A percentile compares a stretch with the other conserved stretches of the same genome.
Evolutionary conservation across 1,140 invertebrate genomes (phyloP).

Genomic region (Watersipora subatra): DNA sequence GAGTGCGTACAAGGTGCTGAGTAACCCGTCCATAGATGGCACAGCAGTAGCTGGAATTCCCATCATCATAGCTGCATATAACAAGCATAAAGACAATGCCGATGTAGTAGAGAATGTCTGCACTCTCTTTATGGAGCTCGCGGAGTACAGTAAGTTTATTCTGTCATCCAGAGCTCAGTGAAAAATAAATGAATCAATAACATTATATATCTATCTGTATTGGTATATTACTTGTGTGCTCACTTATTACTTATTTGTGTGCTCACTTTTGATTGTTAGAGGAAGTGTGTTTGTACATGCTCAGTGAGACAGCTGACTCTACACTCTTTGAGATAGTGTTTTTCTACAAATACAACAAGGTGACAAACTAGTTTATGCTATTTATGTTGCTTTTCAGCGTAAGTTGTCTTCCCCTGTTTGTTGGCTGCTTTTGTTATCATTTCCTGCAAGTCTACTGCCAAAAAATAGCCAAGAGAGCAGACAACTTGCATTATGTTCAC

Average conservation of each 20-base stretch:
- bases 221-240: neutral
- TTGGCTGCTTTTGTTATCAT: too few species aligned
- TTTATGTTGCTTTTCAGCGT: too few species aligned
- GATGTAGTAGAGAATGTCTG: constrained; percentile 34
- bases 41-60: constrained; percentile 24
- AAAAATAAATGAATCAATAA: neutral
- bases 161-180: neutral
- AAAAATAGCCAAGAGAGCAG: too few species aligned
- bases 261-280: neutral
- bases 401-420: too few species aligned
- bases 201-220: neutral
- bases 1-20: constrained; percentile 31
- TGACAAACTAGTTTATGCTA: too few species aligned
- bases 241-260: neutral
- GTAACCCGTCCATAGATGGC: constrained; percentile 17
- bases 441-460: too few species aligned
- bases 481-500: too few species aligned
- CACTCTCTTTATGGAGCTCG: constrained; percentile 28
- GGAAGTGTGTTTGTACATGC: neutral
- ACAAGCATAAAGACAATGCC: constrained; percentile 34
- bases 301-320: neutral
- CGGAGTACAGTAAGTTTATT: constrained; percentile 27
- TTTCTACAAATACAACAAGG: too few species aligned
- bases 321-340: neutral
- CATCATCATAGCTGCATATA: constrained; percentile 26